Percentiles rank a stretch among this genome's conserved stretches.
Evolutionary conservation across 2,113 vertebrate species (phyloP).

Genomic region (Paramormyrops kingsleyae): DNA sequence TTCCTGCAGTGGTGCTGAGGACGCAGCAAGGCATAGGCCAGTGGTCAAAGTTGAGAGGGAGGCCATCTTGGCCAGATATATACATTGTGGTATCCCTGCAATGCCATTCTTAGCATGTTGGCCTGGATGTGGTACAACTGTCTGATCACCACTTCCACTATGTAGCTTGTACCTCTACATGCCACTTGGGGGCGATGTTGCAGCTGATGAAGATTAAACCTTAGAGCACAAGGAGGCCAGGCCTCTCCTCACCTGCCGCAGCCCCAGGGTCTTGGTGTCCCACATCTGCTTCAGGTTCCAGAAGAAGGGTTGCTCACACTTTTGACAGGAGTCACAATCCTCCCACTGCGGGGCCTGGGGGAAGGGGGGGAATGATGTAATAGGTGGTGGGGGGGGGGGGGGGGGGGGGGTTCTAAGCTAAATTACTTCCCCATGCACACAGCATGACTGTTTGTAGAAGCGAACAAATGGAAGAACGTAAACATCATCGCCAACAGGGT

Average conservation of each 20-base stretch:
- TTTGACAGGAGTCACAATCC: slow-evolving; percentile 95
- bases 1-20: slow-evolving; percentile 93
- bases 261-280: slow-evolving; percentile 87
- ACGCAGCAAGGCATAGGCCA: slow-evolving; percentile 14
- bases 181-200: not conserved
- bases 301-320: slow-evolving; percentile 94
- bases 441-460: not conserved
- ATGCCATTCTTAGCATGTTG: not conserved
- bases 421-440: not conserved
- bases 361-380: slow-evolving; percentile 6
- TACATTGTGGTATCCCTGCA: not conserved
- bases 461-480: not conserved
- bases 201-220: not conserved
- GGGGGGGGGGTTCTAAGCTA: not conserved
- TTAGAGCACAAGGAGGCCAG: not conserved
- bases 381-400: too few relatives aligned
- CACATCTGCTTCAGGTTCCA: slow-evolving; percentile 99
- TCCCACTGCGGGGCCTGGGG: slow-evolving; percentile 89
- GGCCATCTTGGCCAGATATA: not conserved
- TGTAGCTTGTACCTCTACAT: not conserved
- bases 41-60: not conserved
- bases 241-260: slow-evolving; percentile 76
- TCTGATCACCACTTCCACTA: not conserved
- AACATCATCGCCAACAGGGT: not conserved
- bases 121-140: not conserved